Evolutionary conservation across 2,888 invertebrate genomes (phyloP).

Genomic region (Cotesia congregata): DNA sequence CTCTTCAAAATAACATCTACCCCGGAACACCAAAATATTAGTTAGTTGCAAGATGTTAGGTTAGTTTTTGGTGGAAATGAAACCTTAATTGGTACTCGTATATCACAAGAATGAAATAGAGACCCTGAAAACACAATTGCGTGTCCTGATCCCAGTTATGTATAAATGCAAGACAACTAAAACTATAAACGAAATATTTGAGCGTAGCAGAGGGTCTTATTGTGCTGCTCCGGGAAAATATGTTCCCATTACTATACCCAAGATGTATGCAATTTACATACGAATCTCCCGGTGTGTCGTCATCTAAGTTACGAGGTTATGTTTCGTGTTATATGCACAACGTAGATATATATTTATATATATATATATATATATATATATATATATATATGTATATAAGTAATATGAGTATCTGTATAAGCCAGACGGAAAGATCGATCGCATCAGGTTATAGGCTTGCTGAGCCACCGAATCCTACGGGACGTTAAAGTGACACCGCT

Average conservation of each 20-base stretch:
- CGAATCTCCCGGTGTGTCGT: conserved; percentile 48
- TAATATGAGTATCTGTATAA: conserved; percentile 5
- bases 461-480: too few relatives aligned
- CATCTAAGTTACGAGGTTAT: conserved; percentile 45
- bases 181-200: conserved; percentile 13
- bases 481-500: too few relatives aligned
- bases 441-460: too few relatives aligned
- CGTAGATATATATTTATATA: neutral
- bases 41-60: neutral
- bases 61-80: neutral
- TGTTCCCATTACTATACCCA: conserved; percentile 41
- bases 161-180: conserved; percentile 14
- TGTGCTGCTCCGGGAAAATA: conserved; percentile 40
- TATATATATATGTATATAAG: neutral
- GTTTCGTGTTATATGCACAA: conserved; percentile 2
- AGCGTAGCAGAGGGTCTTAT: conserved; percentile 8
- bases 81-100: neutral
- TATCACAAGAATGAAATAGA: neutral
- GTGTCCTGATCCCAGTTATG: neutral
- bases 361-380: neutral
- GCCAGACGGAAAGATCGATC: neutral
- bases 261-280: conserved; percentile 52
- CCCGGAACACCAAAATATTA: too few relatives aligned
- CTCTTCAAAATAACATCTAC: too few relatives aligned
- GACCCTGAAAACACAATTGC: neutral